Evolutionary conservation across 2,888 invertebrate genomes (phyloP), one percentile per base, ranked within the genome.

Genomic region (Erebia ligea): DNA sequence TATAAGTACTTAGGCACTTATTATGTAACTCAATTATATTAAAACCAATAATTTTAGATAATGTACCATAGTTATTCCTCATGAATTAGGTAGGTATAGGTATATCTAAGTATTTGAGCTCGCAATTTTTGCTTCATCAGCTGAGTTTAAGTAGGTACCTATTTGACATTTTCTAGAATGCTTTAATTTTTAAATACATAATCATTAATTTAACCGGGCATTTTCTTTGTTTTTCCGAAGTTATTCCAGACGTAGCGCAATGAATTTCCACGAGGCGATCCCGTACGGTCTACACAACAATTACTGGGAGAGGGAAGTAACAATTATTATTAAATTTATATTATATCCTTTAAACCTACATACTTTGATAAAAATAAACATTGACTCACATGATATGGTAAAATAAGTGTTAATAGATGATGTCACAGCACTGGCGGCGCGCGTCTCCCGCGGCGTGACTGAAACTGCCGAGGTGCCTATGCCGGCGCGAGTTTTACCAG

Each of bases 371-470:
- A 34, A 71, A 73, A 73, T 65, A 73, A 67, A 69, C 58, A 71
- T 69, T 70, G 71, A 75, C 75, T 75, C 69, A 75, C 75, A 73
- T 70, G 57, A 69, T 68, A 67, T 63, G 59, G 79, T 79, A 80
- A 80, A 80, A 78, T 42, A 45, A 34, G 45, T 80, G 81, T 79
- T 80, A 79, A 79, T 81, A 78, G 80, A 84, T 86, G 86, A 86
- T 84, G 86, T 87, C 88, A 89, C 86, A 84, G 80, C 76, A 81
- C 79, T 77, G 73, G 75, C 76, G 79, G 84, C 82, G 78, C 81
- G 78, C 82, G 82, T 83, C 80, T 81, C 70, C 79, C 86, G 83
- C 84, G 82, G 83, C 77, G 79, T 81, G 50, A 85, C 81, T 82
- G 81, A 81, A 83, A 88, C 88, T 87, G 65, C 5, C 56, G 66